Base-by-base conservation (phyloP, 2,113 vertebrate genomes). In the Castor canadensis region DNA sequence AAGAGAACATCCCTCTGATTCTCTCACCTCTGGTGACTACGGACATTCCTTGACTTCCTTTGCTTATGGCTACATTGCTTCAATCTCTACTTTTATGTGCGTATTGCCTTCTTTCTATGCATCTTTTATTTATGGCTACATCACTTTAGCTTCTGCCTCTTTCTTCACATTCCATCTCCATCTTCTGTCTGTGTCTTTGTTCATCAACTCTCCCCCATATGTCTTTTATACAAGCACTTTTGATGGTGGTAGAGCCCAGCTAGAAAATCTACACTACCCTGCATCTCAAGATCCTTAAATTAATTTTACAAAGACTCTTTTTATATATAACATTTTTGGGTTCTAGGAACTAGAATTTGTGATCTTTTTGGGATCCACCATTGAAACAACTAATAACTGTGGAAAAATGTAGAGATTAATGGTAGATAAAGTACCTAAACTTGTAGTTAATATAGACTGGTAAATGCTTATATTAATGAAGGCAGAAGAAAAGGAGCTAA, bases 61-160 rank as follows among this genome's bases (percentile, higher is more conserved):
- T 26, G 7, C 9, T 80, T 26, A 38, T 35, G 10, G 60, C 13
- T 2, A 9, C 52, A 40, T 58, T 24, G 35, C 35, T 83, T 40
- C 24, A 40, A 40, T 56, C 13, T 47, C 38, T 83, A 0, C 2
- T n/a, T 3, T 69, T 19, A 3, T 9, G 45, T 83, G 17, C 35
- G 11, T 7, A 2, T 22, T 11, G 38, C 1, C 49, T 62, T 69
- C 20, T 5, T 20, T 75, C 12, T 47, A 52, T 35, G 1, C 28
- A 49, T 3, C 32, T 40, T 43, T 40, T 17, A 7, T 5, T 5
- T 6, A 8, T 6, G 3, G 17, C 10, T 1, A 20, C 3, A 20
- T 72, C 45, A 38, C 5, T 58, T 45, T 6, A 47, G 15, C n/a
- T 32, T 76, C 43, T 45, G 5, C 66, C 12, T 76, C 9, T 38